A percentile compares a stretch with the other conserved stretches of the same genome.
Evolutionary conservation across 2,797 vertebrate genomes (phyloP).

Genomic region (Sylvilagus floridanus): DNA sequence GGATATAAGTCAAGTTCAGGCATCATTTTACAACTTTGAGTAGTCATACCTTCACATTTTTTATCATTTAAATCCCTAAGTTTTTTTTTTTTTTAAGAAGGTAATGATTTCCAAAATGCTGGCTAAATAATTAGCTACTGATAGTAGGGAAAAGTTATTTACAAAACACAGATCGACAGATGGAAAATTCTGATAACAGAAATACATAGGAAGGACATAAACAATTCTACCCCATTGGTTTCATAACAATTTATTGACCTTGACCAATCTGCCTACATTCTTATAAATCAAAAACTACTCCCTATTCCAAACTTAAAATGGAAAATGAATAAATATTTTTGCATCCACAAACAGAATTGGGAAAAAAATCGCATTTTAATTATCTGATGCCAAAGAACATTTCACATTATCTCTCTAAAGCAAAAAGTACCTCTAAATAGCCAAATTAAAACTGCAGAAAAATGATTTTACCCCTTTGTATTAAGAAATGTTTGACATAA

Average conservation of each 20-base stretch:
- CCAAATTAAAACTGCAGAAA: slow-evolving; percentile 11
- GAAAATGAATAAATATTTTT: slow-evolving; percentile 60
- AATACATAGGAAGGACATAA: neutral
- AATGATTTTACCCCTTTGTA: neutral
- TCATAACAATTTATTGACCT: slow-evolving; percentile 39
- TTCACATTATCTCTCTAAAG: slow-evolving; percentile 14
- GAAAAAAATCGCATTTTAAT: slow-evolving; percentile 41
- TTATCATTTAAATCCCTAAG: slow-evolving; percentile 30
- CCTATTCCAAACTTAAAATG: slow-evolving; percentile 54
- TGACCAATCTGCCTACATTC: neutral
- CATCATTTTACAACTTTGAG: neutral
- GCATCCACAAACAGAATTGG: slow-evolving; percentile 5
- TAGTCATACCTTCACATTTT: neutral
- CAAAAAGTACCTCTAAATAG: slow-evolving; percentile 40
- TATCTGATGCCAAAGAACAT: slow-evolving; percentile 60
- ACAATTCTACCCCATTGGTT: slow-evolving; percentile 25
- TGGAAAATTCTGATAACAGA: slow-evolving; percentile 56
- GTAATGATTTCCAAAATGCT: slow-evolving; percentile 29
- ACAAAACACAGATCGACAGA: slow-evolving; percentile 11
- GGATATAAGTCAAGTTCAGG: neutral
- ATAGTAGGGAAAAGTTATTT: slow-evolving; percentile 2
- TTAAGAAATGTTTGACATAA: slow-evolving; percentile 4
- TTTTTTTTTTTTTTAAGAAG: neutral
- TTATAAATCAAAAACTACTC: slow-evolving; percentile 49
- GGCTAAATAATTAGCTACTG: slow-evolving; percentile 7